Evolutionary conservation across 2,888 invertebrate species (phyloP).

Genomic region (Fragum whitleyi): DNA sequence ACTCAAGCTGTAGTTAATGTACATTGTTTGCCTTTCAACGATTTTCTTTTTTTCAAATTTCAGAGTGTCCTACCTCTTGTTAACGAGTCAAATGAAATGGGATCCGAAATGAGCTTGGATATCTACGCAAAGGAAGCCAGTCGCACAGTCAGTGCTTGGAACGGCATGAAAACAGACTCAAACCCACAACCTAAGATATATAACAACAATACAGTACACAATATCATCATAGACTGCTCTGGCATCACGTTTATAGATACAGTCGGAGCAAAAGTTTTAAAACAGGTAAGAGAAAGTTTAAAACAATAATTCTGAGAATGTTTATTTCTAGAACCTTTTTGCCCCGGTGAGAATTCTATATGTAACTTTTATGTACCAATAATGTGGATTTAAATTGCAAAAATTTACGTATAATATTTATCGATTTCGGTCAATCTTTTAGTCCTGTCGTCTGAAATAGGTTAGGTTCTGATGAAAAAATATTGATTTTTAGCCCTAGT

Average conservation of each 20-base stretch:
- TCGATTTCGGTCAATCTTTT: too few relatives aligned
- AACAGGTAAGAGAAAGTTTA: constrained; percentile 77
- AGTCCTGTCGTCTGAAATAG: too few relatives aligned
- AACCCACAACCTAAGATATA: neutral
- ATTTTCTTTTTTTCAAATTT: too few relatives aligned
- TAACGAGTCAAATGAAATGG: constrained; percentile 55
- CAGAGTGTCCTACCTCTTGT: constrained; percentile 49
- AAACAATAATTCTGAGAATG: neutral
- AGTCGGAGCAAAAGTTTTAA: constrained; percentile 80
- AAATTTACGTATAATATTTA: too few relatives aligned
- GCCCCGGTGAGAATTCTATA: too few relatives aligned
- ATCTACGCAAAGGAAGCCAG: constrained; percentile 8
- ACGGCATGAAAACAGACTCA: constrained; percentile 5
- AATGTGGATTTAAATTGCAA: too few relatives aligned
- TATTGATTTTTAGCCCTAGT: too few relatives aligned
- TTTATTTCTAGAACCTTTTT: too few relatives aligned
- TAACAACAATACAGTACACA: constrained; percentile 58
- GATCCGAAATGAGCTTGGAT: constrained; percentile 11
- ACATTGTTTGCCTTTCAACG: too few relatives aligned
- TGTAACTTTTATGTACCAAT: too few relatives aligned
- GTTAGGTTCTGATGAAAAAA: too few relatives aligned
- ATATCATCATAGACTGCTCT: constrained; percentile 84
- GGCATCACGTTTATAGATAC: constrained; percentile 81
- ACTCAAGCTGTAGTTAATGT: too few relatives aligned
- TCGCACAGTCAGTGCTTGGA: neutral